Evolutionary conservation across 2,113 vertebrate species (phyloP), one percentile per base, ranked within the genome.

Genomic region (Odocoileus hemionus): DNA sequence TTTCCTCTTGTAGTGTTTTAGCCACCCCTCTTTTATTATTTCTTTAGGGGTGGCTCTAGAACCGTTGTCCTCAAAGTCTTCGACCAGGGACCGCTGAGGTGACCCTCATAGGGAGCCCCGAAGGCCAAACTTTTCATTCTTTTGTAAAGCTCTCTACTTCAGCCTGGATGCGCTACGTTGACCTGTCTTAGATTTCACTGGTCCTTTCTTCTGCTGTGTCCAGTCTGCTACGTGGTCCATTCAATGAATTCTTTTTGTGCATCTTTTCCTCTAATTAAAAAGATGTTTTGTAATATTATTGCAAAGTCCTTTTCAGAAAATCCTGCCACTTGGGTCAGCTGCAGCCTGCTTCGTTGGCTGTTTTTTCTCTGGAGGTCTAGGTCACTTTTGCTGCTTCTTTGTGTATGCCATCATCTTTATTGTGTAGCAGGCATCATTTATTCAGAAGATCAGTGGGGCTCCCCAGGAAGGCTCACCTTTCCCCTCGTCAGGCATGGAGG

Each of bases 161-260:
- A 21, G 39, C 39, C 6, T 15, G 16, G 43, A 0, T 1, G 4
- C 7, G 16, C 15, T 25, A 12, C 43, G 0, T 2, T 11, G 36
- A 2, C 47, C 45, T 26, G 21, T 7, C 25, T 45, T 43, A 43
- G n/a, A 33, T 14, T 79, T 54, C 78, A 36, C 39, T 5, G 8
- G 25, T n/a, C 39, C 61, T 47, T 30, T 17, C 30, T 11, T 39
- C 70, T 57, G 16, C 67, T 52, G 30, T 47, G 61, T 76, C 61
- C 15, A 21, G 21, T 55, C 25, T 70, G 33, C 25, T 33, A 2
- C 39, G 12, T 45, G 14, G 13, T 43, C 52, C 33, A 25, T 52
- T 26, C 30, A 25, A 0, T 76, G 19, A 52, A 7, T 39, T 58
- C 25, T 30, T 47, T 17, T 30, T 15, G 36, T 26, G 28, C 17